phyloP scores from a whole-genome alignment of 1,140 invertebrate genomes.

The Magallana angulata region DNA sequence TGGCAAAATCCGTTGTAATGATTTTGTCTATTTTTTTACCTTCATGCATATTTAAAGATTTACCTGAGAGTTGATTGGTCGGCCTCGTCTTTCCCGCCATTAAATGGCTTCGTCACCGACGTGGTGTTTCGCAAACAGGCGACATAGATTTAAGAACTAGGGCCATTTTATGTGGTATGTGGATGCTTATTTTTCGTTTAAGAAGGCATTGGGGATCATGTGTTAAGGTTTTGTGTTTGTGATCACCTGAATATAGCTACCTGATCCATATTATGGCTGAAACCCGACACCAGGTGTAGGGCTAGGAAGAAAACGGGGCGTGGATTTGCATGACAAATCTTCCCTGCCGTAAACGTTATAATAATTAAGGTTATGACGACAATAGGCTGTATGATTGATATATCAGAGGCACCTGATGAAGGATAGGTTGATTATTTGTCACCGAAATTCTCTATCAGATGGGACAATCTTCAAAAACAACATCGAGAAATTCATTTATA shows the following conservation, averaged over 20 bases:
- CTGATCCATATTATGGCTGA: conserved; percentile 14
- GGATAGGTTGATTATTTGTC: conserved; percentile 33
- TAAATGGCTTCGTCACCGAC: conserved; percentile 57
- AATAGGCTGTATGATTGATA: conserved; percentile 9
- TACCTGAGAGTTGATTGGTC: conserved; percentile 60
- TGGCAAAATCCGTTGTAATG: conserved; percentile 54
- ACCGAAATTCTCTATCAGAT: background rate
- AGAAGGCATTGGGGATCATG: background rate
- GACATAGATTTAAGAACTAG: background rate
- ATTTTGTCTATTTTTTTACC: conserved; percentile 59
- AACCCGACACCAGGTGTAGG: background rate
- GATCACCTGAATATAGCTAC: conserved; percentile 7
- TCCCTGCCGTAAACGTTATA: background rate
- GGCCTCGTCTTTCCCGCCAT: conserved; percentile 61
- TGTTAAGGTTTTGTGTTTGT: background rate
- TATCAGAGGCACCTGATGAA: background rate
- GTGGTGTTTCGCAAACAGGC: conserved; percentile 38
- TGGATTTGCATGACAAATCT: conserved; percentile 37
- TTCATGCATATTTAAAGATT: conserved; percentile 63
- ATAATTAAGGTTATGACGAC: conserved; percentile 30
- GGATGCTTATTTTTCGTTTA: conserved; percentile 20
- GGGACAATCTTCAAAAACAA: background rate
- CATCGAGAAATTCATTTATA: background rate
- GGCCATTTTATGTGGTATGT: background rate
- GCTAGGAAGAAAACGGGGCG: background rate